Evolutionary conservation across 2,888 invertebrate genomes (phyloP).

Genomic region (Tachina lurida): DNA sequence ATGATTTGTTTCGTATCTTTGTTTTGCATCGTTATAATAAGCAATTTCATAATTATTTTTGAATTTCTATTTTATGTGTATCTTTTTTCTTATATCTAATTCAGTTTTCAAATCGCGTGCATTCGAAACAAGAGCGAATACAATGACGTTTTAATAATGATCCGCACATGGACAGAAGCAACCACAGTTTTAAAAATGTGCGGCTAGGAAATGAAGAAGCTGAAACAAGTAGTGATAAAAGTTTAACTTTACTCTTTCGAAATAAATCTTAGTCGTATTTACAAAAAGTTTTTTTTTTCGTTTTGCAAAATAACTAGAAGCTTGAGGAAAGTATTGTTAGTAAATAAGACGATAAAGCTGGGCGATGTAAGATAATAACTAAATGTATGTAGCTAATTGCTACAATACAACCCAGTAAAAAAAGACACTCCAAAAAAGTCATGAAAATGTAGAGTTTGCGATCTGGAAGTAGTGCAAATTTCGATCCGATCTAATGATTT

Average conservation of each 20-base stretch:
- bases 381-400: no score
- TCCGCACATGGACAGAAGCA: background rate
- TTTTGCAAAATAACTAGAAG: no score
- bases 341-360: no score
- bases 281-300: no score
- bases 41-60: slow-evolving; percentile 47
- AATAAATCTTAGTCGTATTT: background rate
- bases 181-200: background rate
- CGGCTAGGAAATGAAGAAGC: background rate
- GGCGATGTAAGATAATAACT: no score
- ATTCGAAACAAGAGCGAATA: slow-evolving; percentile 3
- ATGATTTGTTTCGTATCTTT: slow-evolving; percentile 5
- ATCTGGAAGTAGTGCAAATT: no score
- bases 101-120: slow-evolving; percentile 51
- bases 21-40: slow-evolving; percentile 10
- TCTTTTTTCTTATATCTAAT: slow-evolving; percentile 55
- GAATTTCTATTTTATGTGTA: slow-evolving; percentile 35
- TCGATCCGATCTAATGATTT: no score
- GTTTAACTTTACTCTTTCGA: background rate
- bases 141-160: slow-evolving; percentile 23
- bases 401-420: no score
- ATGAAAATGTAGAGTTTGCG: no score
- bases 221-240: background rate
- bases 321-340: no score
- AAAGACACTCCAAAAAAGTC: no score